A percentile compares a stretch with the other conserved stretches of the same genome.
phyloP scores from a whole-genome alignment of 2,797 vertebrate genomes.

The Echeneis naucrates region DNA sequence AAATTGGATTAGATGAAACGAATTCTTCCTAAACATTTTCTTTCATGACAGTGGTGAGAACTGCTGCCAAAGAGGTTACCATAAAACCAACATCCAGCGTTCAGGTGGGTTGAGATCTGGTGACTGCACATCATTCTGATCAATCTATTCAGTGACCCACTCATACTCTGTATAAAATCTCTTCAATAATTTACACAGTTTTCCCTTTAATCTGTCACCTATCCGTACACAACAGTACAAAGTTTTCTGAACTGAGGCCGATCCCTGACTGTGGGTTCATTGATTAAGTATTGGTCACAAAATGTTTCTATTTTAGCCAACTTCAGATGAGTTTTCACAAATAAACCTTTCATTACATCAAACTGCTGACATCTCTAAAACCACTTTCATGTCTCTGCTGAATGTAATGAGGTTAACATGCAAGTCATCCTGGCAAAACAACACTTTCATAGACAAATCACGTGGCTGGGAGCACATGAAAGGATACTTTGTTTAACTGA shows the following conservation, averaged over 20 bases:
- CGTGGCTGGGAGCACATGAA: conserved; percentile 65
- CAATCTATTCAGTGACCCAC: not conserved
- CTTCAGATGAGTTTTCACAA: conserved; percentile 67
- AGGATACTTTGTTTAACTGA: conserved; percentile 41
- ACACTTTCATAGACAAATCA: conserved; percentile 57
- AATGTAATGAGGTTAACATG: conserved; percentile 66
- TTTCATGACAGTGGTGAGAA: not conserved
- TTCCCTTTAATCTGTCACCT: not conserved
- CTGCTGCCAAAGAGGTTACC: not conserved
- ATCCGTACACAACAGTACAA: conserved; percentile 31
- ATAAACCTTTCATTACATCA: conserved; percentile 73
- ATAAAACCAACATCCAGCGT: not conserved
- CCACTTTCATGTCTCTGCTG: conserved; percentile 74
- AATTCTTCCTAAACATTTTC: not conserved
- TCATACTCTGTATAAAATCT: not conserved
- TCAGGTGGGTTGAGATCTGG: not conserved
- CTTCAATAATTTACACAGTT: not conserved
- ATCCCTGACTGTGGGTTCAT: conserved; percentile 60
- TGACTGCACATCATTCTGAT: not conserved
- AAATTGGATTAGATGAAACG: not conserved
- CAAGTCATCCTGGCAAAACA: conserved; percentile 69
- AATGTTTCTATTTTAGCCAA: conserved; percentile 69
- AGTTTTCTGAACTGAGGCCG: conserved; percentile 46
- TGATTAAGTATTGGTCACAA: conserved; percentile 68
- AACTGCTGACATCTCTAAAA: conserved; percentile 68